Evolutionary conservation across 2,113 vertebrate species (phyloP), one percentile per base, ranked within the genome.

Genomic region (Neotoma lepida): DNA sequence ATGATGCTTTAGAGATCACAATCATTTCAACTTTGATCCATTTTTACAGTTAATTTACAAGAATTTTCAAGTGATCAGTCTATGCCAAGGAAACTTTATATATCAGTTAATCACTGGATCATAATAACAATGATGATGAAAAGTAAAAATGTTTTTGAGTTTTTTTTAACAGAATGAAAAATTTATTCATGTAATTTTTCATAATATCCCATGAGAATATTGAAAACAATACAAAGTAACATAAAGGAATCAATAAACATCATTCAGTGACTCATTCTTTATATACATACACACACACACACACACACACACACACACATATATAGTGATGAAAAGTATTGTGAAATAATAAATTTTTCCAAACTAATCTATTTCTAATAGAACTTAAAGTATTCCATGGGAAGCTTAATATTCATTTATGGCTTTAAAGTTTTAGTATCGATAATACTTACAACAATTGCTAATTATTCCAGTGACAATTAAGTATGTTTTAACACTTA

Each of bases 11-110:
- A 93, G 22, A 78, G 12, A 84, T 17, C 10, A 6, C 5, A 6
- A 24, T 82, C 39, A 15, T 17, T 88, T 73, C 86, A 14, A 56
- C 10, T 18, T 17, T 41, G 7, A 70, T 71, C 35, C 44, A 80
- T 87, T 84, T 41, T 85, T 91, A 14, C 0, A 92, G 12, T 86
- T 74, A 91, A 70, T 87, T 85, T 74, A 87, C 74, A 84, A 93
- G 18, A 80, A 68, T 46, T 35, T 94, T 96, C 63, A 95, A 95
- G 93, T 56, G 66, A 54, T 74, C 8, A 68, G 54, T 49, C 24
- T 1, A 46, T 71, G 18, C 1, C 49, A 70, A 82, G 22, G 73
- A 92, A 88, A 88, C 1, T 30, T 73, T 26, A 66, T 17, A 61
- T 77, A 41, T 84, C 26, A 94, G 70, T 56, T 90, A 89, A 78